These are phyloP conservation scores for Maccullochella peelii DNA, from an alignment of 2,113 vertebrate genomes.

Conservation along the genomic window DNA sequence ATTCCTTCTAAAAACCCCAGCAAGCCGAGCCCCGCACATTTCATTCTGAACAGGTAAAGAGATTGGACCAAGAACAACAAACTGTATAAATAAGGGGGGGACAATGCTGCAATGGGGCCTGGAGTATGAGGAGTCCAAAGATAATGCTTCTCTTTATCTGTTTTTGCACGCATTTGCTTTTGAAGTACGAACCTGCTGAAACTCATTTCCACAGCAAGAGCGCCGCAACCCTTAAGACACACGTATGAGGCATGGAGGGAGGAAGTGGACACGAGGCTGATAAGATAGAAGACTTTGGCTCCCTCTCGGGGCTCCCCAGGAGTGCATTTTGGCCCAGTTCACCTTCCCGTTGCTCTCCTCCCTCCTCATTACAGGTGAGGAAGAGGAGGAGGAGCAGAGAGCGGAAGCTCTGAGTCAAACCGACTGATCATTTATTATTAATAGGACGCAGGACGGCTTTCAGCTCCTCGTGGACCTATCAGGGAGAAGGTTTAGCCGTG, in stretches of 20 bases:
- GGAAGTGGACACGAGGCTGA: not conserved
- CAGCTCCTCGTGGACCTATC: constrained; percentile 37
- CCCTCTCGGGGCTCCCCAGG: constrained; percentile 23
- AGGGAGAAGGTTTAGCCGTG: constrained; percentile 2
- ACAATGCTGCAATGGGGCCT: not conserved
- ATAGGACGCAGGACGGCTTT: constrained; percentile 48
- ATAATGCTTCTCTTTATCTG: not conserved
- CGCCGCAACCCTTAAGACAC: not conserved
- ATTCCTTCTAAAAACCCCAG: not conserved
- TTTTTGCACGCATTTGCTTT: not conserved
- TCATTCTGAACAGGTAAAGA: not conserved
- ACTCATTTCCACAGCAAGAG: not conserved
- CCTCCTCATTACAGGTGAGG: constrained; percentile 62
- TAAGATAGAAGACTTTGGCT: not conserved
- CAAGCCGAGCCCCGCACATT: not conserved
- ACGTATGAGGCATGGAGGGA: not conserved
- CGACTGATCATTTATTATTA: constrained; percentile 70
- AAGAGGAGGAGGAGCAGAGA: constrained; percentile 40
- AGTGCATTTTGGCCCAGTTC: constrained; percentile 2
- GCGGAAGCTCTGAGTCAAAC: constrained; percentile 24
- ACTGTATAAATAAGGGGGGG: not conserved
- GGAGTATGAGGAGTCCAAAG: not conserved
- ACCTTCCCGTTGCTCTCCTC: constrained; percentile 26
- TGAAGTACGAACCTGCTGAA: not conserved
- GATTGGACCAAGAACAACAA: not conserved